phyloP scores from a whole-genome alignment of 2,113 vertebrate species.

The Gulo gulo region DNA sequence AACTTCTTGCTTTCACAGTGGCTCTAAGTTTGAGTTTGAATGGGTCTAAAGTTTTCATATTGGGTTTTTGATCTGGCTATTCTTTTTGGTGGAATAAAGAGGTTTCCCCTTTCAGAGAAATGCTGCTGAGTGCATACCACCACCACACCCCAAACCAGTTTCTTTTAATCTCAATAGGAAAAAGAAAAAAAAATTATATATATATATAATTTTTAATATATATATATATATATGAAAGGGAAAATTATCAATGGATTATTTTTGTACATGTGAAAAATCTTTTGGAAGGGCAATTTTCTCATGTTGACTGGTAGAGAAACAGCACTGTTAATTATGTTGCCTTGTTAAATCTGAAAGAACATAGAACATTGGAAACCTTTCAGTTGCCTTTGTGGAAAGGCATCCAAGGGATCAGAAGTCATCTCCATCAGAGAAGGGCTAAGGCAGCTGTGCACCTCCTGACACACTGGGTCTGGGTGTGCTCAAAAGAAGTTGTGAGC shows the following conservation, averaged over 20 bases:
- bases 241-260: slow-evolving; percentile 31
- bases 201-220: too few relatives aligned
- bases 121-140: background rate
- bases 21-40: background rate
- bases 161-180: background rate
- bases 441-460: background rate
- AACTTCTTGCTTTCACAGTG: background rate
- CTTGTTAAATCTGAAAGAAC: slow-evolving; percentile 65
- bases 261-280: slow-evolving; percentile 45
- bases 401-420: background rate
- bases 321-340: slow-evolving; percentile 46
- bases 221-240: too few relatives aligned
- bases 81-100: background rate
- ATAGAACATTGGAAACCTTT: slow-evolving; percentile 39
- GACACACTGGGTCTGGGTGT: background rate
- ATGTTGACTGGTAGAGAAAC: slow-evolving; percentile 49
- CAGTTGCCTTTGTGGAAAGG: slow-evolving; percentile 29
- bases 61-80: background rate
- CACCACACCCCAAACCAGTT: background rate
- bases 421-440: background rate
- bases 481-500: background rate
- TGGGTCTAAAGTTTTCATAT: background rate
- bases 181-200: too few relatives aligned
- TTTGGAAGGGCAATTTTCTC: slow-evolving; percentile 54
- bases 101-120: slow-evolving; percentile 17